Evolutionary conservation across 2,797 vertebrate genomes (phyloP).

Genomic region (Acrocephalus scirpaceus): DNA sequence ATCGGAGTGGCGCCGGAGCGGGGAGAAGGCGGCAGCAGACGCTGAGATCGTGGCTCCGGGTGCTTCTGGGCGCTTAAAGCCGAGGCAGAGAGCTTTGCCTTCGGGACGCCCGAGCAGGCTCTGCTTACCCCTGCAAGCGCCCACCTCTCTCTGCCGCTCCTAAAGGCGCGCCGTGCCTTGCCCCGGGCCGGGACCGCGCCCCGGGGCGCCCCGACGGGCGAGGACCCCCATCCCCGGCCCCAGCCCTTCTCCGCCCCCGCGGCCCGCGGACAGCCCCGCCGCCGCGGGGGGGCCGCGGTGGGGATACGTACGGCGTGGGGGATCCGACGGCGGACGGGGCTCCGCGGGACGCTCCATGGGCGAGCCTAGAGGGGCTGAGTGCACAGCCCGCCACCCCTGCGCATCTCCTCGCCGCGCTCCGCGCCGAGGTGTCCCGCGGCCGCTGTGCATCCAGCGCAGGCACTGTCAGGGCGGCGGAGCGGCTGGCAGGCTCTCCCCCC

Average conservation of each 20-base stretch:
- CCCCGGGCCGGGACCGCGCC: not conserved
- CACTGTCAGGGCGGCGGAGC: not conserved
- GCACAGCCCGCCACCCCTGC: constrained; percentile 55
- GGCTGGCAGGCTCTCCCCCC: not conserved
- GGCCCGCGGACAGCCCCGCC: not conserved
- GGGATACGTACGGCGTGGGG: constrained; percentile 69
- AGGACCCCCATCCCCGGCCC: not conserved
- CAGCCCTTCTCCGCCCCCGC: not conserved
- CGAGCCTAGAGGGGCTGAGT: constrained; percentile 66
- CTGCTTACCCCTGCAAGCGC: not conserved
- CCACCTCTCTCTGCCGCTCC: not conserved
- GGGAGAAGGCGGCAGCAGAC: not conserved
- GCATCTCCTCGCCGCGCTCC: constrained; percentile 59
- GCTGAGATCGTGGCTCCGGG: not conserved
- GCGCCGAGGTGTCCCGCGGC: constrained; percentile 34
- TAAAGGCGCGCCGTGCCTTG: not conserved
- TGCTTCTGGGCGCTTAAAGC: not conserved
- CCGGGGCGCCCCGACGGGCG: not conserved
- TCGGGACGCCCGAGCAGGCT: not conserved
- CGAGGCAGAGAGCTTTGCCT: not conserved
- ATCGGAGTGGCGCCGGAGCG: not conserved
- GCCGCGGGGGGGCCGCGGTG: not conserved
- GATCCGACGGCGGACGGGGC: constrained; percentile 58
- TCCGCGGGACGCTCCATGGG: constrained; percentile 73
- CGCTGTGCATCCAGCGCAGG: constrained; percentile 49